Percentiles rank a stretch among this genome's conserved stretches.
phyloP scores from a whole-genome alignment of 2,797 vertebrate genomes.

The Halcyon chelicuti region DNA sequence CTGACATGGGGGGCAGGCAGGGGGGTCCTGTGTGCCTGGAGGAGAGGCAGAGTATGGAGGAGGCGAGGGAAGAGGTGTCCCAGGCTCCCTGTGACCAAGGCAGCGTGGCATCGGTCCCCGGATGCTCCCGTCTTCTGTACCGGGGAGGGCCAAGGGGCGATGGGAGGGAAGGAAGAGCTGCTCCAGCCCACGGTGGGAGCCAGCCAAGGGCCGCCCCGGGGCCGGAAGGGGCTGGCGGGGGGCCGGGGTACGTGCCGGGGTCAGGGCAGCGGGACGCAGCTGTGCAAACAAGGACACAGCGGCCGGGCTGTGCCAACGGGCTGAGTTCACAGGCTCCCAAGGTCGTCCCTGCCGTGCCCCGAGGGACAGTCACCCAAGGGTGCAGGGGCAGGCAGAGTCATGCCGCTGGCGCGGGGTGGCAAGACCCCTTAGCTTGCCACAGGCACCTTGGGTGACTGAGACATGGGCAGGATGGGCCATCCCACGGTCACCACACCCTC shows the following conservation, averaged over 20 bases:
- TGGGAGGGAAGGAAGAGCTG: not conserved
- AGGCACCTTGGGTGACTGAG: not conserved
- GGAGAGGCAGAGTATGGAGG: not conserved
- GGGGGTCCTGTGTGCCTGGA: not conserved
- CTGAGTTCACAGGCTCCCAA: not conserved
- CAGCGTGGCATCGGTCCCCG: fast-evolving
- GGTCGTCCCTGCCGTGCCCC: not conserved
- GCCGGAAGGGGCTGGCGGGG: slow-evolving; percentile 24
- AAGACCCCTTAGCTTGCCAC: not conserved
- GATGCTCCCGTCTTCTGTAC: not conserved
- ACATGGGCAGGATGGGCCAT: fast-evolving
- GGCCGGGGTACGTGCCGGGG: not conserved
- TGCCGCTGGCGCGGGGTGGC: fast-evolving
- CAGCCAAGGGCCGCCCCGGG: not conserved
- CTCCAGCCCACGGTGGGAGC: not conserved
- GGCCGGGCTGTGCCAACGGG: not conserved
- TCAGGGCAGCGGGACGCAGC: not conserved
- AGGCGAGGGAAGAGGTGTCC: not conserved
- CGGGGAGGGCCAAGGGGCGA: not conserved
- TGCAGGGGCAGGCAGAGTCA: fast-evolving
- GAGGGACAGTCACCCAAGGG: not conserved
- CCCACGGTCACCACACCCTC: fast-evolving
- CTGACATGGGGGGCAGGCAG: not conserved
- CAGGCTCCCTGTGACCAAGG: not conserved
- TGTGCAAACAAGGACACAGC: slow-evolving; percentile 51